phyloP scores from a whole-genome alignment of 2,113 vertebrate species.

The Monopterus albus region DNA sequence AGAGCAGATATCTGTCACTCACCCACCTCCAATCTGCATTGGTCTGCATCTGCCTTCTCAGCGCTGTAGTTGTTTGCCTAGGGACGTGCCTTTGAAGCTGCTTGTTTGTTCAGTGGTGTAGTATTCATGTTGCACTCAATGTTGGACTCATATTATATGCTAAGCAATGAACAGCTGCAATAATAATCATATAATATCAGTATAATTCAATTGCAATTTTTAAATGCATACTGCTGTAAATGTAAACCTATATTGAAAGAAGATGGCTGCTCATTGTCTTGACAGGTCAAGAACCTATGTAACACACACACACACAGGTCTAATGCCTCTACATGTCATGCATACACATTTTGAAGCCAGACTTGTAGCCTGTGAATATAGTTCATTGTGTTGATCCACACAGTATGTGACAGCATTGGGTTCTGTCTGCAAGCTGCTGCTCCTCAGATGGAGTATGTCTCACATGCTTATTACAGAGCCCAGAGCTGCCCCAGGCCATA shows the following conservation, averaged over 20 bases:
- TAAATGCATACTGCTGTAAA: conserved; percentile 18
- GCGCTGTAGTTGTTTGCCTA: conserved; percentile 33
- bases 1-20: conserved; percentile 41
- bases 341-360: conserved; percentile 1
- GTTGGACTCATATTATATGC: neutral
- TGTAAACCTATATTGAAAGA: neutral
- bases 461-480: conserved; percentile 23
- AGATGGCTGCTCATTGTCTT: neutral
- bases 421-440: conserved; percentile 32
- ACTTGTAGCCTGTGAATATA: neutral
- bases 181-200: neutral
- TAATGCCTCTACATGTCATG: conserved; percentile 27
- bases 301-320: too few relatives aligned
- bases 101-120: conserved; percentile 16
- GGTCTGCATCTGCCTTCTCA: conserved; percentile 55
- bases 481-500: conserved; percentile 23
- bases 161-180: too few relatives aligned
- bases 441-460: conserved; percentile 23
- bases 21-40: neutral
- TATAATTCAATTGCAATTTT: too few relatives aligned
- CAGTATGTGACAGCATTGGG: neutral
- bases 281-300: conserved; percentile 25
- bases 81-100: conserved; percentile 20
- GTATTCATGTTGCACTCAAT: neutral
- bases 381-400: conserved; percentile 20